phyloP scores from a whole-genome alignment of 2,113 vertebrate genomes.

The Rhabdomys dilectus region DNA sequence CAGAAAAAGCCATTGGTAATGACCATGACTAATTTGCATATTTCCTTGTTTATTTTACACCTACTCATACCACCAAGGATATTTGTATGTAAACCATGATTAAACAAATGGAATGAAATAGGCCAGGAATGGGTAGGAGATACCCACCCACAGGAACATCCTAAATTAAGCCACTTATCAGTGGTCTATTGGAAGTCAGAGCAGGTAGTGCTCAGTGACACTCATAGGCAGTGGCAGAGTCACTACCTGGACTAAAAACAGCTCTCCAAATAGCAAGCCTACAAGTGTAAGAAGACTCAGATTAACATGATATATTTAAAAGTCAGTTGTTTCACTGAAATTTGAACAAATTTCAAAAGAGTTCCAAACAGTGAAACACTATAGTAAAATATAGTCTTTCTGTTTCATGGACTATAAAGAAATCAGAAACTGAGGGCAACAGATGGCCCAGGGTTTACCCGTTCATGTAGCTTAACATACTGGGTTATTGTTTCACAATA shows the following conservation, averaged over 20 bases:
- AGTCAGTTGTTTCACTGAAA: slow-evolving; percentile 24
- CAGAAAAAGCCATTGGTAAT: slow-evolving; percentile 16
- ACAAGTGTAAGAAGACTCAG: neutral
- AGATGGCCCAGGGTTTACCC: neutral
- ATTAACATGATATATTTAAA: neutral
- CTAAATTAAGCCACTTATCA: neutral
- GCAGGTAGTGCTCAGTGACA: neutral
- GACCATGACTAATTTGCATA: neutral
- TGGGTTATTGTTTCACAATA: neutral
- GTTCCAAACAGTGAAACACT: neutral
- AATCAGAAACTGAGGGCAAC: slow-evolving; percentile 2
- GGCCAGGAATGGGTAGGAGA: neutral
- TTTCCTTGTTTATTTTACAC: slow-evolving; percentile 29
- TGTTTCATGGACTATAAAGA: slow-evolving; percentile 19
- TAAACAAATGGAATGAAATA: slow-evolving; percentile 8
- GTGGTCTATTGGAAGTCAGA: neutral
- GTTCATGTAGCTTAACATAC: neutral
- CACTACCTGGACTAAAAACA: neutral
- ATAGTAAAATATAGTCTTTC: neutral
- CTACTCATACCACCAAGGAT: neutral
- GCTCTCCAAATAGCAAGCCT: neutral
- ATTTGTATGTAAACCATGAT: neutral
- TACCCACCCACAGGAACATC: neutral
- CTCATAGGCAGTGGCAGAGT: neutral
- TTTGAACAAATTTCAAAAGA: slow-evolving; percentile 31